Evolutionary conservation across 2,113 vertebrate genomes (phyloP), one percentile per base, ranked within the genome.

Genomic region (Sinosuthora webbiana): DNA sequence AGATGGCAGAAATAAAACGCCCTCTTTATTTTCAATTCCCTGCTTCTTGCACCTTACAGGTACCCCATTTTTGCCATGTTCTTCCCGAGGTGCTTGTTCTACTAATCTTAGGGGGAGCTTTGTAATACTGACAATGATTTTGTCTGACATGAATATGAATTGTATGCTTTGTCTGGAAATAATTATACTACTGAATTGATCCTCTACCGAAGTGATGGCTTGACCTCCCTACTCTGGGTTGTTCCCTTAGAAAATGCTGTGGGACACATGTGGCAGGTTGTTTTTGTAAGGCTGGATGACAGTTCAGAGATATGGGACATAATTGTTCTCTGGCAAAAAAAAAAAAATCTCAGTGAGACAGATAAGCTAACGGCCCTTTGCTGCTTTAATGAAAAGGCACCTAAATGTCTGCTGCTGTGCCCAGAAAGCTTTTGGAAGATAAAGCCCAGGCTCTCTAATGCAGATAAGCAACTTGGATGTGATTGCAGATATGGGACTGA

Each of bases 101-200:
- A 31, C 60, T 62, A 59, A 69, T 80, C 82, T 53, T 39, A 69
- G 42, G 64, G 89, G 41, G 33, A 94, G 67, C 52, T 83, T 82
- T 88, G 39, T 67, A 63, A 75, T 74, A 47, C 39, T 92, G 94
- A 85, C 71, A 73, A 1, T 83, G 59, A 88, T 88, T 70, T 93
- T 0, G 0, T 56, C 79, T 45, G 64, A 74, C 71, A 17, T 33
- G 47, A 77, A 39, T 85, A 83, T 74, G 83, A 95, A 31, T 68
- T 87, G 37, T 60, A 15, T 42, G 47, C 60, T 94, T 90, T 93
- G 30, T 95, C 89, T 86, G 76, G 90, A 90, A 94, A 88, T 93
- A 85, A 93, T 95, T 87, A 68, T 86, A 59, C 63, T 63, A 60
- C 63, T 52, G 67, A 80, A 95, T 80, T 88, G 82, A 83, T 93